Evolutionary conservation across 2,113 vertebrate genomes (phyloP).

Genomic region (Cinclus mexicanus): DNA sequence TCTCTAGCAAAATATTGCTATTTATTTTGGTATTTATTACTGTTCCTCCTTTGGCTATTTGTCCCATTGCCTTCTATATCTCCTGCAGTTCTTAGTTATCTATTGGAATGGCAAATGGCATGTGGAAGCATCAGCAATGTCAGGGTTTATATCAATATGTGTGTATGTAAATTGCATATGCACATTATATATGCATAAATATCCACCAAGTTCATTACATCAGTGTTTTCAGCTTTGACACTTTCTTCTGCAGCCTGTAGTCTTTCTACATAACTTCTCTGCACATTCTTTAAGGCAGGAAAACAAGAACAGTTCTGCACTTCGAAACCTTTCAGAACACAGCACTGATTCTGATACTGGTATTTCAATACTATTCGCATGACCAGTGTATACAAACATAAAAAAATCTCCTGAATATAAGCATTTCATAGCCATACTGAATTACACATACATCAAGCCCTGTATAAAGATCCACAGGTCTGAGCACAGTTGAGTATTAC

Average conservation of each 20-base stretch:
- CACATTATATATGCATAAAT: not conserved
- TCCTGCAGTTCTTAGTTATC: not conserved
- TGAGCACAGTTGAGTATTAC: not conserved
- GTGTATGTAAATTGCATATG: not conserved
- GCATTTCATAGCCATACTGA: not conserved
- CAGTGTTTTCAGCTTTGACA: not conserved
- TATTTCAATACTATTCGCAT: not conserved
- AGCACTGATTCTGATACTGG: not conserved
- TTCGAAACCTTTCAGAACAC: not conserved
- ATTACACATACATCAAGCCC: not conserved
- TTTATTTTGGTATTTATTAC: not conserved
- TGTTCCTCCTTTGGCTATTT: not conserved
- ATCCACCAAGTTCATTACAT: not conserved
- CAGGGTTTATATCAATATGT: fast-evolving
- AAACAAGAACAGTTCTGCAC: not conserved
- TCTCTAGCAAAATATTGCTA: not conserved
- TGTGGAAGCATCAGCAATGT: not conserved
- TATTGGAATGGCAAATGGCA: not conserved
- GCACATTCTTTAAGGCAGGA: not conserved
- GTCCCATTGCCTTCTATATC: not conserved
- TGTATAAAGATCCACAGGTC: not conserved
- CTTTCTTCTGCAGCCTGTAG: not conserved
- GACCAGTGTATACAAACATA: not conserved
- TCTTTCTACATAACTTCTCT: not conserved
- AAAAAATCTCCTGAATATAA: not conserved